Evolutionary conservation across 2,797 vertebrate genomes (phyloP).

Genomic region (Eulemur rubriventer): DNA sequence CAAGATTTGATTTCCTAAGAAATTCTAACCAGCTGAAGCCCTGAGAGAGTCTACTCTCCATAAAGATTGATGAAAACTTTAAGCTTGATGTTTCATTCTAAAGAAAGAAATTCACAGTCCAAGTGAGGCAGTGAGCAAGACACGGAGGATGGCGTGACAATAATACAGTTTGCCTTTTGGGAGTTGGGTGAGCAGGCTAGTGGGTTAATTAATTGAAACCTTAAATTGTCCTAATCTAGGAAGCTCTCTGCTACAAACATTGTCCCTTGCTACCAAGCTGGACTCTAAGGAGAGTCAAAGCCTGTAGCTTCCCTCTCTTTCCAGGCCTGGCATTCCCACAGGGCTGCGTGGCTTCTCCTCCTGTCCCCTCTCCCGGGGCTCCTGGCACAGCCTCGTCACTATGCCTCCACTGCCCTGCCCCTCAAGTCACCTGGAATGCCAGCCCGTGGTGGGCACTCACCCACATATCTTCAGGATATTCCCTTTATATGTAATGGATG

Average conservation of each 20-base stretch:
- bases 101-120: neutral
- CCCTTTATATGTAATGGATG: neutral
- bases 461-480: neutral
- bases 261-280: neutral
- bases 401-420: neutral
- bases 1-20: neutral
- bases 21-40: neutral
- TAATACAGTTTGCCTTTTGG: neutral
- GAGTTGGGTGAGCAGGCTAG: neutral
- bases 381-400: neutral
- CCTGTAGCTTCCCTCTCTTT: neutral
- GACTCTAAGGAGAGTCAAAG: neutral
- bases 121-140: neutral
- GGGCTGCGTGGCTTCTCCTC: neutral
- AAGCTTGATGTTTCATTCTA: conserved; percentile 19
- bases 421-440: neutral
- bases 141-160: rapidly evolving
- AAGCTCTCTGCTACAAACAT: neutral
- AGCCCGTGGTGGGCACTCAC: neutral
- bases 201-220: neutral
- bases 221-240: neutral
- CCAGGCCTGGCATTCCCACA: neutral
- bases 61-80: conserved; percentile 32
- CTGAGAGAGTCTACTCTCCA: neutral
- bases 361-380: no score